Base-by-base conservation (phyloP, 2,888 invertebrate species). In the Cerceris rybyensis region DNA sequence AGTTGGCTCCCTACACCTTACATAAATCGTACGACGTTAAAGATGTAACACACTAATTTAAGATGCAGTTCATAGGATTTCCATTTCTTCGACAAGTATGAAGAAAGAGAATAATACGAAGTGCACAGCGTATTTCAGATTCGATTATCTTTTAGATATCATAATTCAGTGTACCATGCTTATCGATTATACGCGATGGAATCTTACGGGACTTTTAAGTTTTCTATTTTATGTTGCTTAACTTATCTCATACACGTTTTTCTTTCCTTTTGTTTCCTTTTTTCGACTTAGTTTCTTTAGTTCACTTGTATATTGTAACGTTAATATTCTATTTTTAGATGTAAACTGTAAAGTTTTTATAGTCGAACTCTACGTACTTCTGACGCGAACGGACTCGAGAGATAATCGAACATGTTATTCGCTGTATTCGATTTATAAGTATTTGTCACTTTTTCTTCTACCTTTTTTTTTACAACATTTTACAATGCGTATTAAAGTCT, bases 391-490 rank as follows among this genome's bases (percentile, higher is more conserved):
- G 64, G 61, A 71, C 49, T 84, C 70, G 82, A 85, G 75, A 85
- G 87, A 87, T 88, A 86, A 89, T 91, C 88, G 89, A 89, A 90
- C 81, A 84, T 90, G 90, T 88, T 78, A 89, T 88, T 86, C 85
- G 88, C 87, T 89, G 86, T 87, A 75, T 84, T 83, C 73, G 84
- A 79, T 85, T 86, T 85, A 74, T 79, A 81, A 64, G 78, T 84
- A 81, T 86, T 76, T 83, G 74, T 82, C 46, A 71, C 68, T 82
- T 77, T 80, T 67, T 68, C 80, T 78, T 79, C 17, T 80, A 72
- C 77, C 65, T 77, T 80, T 67, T 68, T 81, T 78, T 79, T 16
- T 80, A 75, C 77, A 63, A 64, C 70, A 78, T 69, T 80, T 82
- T 79, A 75, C 60, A 57, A 66, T 39, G 71, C 58, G 60, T 74